Conservation (phyloP, 2,888 invertebrate genomes). For the Cheilosia scutellata region DNA sequence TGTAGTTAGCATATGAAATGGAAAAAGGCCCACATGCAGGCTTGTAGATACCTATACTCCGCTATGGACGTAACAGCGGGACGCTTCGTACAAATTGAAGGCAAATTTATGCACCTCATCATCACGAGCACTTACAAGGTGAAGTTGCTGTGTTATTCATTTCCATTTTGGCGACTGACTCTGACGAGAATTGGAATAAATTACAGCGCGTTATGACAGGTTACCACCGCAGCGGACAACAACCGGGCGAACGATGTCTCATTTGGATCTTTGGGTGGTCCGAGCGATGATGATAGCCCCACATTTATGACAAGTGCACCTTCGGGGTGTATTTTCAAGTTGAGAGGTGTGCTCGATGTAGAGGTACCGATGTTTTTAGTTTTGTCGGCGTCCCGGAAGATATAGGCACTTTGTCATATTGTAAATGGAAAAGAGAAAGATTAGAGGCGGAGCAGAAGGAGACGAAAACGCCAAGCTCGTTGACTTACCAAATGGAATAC, state of each 20-base stretch:
- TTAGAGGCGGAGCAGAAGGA: background rate
- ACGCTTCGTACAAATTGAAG: conserved; percentile 44
- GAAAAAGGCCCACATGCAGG: conserved; percentile 21
- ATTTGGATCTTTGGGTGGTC: conserved; percentile 68
- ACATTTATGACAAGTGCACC: conserved; percentile 56
- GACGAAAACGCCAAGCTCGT: conserved; percentile 26
- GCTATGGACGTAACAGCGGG: conserved; percentile 24
- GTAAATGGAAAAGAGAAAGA: background rate
- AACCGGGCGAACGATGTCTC: conserved; percentile 46
- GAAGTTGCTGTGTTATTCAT: conserved; percentile 46
- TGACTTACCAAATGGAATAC: conserved; percentile 53
- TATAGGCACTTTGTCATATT: conserved; percentile 27
- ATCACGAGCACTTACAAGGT: conserved; percentile 32
- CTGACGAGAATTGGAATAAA: conserved; percentile 59
- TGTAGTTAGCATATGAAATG: conserved; percentile 62
- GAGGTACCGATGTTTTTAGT: background rate
- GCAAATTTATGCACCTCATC: conserved; percentile 68
- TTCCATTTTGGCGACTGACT: conserved; percentile 46
- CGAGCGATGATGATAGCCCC: conserved; percentile 29
- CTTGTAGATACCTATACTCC: background rate
- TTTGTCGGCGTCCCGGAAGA: conserved; percentile 20
- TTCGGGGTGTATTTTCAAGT: conserved; percentile 39
- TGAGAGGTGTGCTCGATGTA: conserved; percentile 28
- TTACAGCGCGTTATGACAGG: conserved; percentile 64
- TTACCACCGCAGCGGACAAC: conserved; percentile 19